Evolutionary conservation across 2,797 vertebrate species (phyloP).

Genomic region (Euphonia xanthogaster): DNA sequence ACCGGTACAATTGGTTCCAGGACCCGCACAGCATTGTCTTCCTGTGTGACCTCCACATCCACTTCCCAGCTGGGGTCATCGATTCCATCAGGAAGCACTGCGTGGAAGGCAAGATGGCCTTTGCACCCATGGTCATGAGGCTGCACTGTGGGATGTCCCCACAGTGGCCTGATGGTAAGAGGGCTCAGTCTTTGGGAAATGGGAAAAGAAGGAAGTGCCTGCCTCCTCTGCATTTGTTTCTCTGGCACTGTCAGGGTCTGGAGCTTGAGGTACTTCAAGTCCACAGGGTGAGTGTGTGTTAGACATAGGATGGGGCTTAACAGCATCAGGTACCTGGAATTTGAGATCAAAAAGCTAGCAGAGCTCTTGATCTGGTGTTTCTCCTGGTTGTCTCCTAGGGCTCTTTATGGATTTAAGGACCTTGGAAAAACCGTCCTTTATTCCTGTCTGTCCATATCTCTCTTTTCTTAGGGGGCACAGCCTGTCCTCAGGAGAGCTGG

Average conservation of each 20-base stretch:
- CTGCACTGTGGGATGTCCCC: slow-evolving; percentile 89
- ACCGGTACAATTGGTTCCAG: slow-evolving; percentile 55
- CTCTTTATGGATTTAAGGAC: neutral
- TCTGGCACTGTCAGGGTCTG: neutral
- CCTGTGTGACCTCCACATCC: slow-evolving; percentile 95
- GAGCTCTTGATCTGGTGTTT: neutral
- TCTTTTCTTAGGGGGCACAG: neutral
- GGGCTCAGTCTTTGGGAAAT: neutral
- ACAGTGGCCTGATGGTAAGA: slow-evolving; percentile 84
- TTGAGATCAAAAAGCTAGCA: neutral
- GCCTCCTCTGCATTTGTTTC: neutral
- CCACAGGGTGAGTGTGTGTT: neutral
- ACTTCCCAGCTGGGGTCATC: slow-evolving; percentile 86
- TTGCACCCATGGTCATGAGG: slow-evolving; percentile 91
- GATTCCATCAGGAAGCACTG: slow-evolving; percentile 91
- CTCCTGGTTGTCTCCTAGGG: neutral
- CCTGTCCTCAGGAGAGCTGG: neutral
- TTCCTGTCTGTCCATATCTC: neutral
- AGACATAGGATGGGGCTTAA: neutral
- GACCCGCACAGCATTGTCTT: slow-evolving; percentile 93
- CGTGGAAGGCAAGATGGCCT: slow-evolving; percentile 91
- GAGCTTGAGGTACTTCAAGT: neutral
- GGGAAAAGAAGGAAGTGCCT: neutral
- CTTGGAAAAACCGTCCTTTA: neutral
- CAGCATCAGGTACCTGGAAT: neutral